Conservation (phyloP, 2,797 vertebrate genomes). For the Intellagama lesueurii region DNA sequence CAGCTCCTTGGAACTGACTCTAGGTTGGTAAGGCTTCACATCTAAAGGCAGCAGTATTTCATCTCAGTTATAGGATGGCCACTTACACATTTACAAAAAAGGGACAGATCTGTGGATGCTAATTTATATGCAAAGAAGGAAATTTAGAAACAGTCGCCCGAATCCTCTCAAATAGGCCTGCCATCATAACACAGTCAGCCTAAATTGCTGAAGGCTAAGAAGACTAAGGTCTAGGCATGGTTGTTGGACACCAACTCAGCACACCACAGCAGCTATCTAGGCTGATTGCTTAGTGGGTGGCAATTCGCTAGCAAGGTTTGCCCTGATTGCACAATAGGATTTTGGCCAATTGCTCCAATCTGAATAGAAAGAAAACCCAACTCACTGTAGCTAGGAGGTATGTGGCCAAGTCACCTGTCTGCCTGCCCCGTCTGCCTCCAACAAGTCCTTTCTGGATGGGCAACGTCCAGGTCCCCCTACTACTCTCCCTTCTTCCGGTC, state of each 20-base stretch:
- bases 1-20: constrained; percentile 16
- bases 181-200: no score
- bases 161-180: no score
- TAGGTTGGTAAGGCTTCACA: not conserved
- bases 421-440: not conserved
- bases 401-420: not conserved
- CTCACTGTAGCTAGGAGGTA: not conserved
- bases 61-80: not conserved
- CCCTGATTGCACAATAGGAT: no score
- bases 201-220: no score
- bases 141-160: not conserved
- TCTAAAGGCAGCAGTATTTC: not conserved
- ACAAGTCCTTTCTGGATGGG: not conserved
- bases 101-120: not conserved
- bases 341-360: not conserved
- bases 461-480: not conserved
- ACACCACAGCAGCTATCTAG: no score
- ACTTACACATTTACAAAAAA: not conserved
- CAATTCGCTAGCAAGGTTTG: no score
- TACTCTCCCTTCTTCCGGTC: not conserved
- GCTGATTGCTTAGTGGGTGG: no score
- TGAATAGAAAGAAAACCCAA: not conserved
- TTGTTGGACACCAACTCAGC: no score
- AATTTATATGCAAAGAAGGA: not conserved
- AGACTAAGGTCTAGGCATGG: no score